These are phyloP conservation scores for Drosophila busckii DNA, from an alignment of 1,140 invertebrate species.

Conservation along the genomic window DNA sequence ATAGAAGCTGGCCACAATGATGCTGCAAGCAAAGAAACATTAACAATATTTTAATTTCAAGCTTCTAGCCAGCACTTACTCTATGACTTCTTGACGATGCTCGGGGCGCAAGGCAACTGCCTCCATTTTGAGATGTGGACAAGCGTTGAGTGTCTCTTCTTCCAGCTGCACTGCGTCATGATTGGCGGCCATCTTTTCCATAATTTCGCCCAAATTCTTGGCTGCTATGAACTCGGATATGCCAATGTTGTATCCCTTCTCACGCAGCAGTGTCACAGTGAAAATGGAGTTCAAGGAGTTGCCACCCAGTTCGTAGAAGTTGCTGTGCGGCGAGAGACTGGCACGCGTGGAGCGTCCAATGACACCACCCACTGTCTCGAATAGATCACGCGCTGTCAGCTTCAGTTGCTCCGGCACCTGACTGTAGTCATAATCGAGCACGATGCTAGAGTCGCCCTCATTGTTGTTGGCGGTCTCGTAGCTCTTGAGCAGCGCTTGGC, in stretches of 20 bases:
- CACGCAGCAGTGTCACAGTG: conserved; percentile 87
- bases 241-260: conserved; percentile 87
- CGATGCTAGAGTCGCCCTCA: conserved; percentile 68
- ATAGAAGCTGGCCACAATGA: conserved; percentile 90
- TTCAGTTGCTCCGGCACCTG: conserved; percentile 82
- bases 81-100: conserved; percentile 83
- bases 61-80: conserved; percentile 73
- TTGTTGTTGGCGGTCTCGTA: conserved; percentile 86
- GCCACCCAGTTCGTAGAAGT: conserved; percentile 91
- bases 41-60: neutral
- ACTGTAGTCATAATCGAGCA: conserved; percentile 81
- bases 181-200: conserved; percentile 80
- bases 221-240: conserved; percentile 90
- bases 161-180: conserved; percentile 54
- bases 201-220: conserved; percentile 84
- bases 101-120: conserved; percentile 82
- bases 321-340: conserved; percentile 82
- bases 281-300: conserved; percentile 92
- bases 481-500: conserved; percentile 85
- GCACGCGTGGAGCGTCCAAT: conserved; percentile 83
- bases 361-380: conserved; percentile 85
- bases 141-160: conserved; percentile 54
- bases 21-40: conserved; percentile 80
- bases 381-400: conserved; percentile 84
- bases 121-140: conserved; percentile 79